phyloP scores from a whole-genome alignment of 2,797 vertebrate species.

The Phrynocephalus forsythii region DNA sequence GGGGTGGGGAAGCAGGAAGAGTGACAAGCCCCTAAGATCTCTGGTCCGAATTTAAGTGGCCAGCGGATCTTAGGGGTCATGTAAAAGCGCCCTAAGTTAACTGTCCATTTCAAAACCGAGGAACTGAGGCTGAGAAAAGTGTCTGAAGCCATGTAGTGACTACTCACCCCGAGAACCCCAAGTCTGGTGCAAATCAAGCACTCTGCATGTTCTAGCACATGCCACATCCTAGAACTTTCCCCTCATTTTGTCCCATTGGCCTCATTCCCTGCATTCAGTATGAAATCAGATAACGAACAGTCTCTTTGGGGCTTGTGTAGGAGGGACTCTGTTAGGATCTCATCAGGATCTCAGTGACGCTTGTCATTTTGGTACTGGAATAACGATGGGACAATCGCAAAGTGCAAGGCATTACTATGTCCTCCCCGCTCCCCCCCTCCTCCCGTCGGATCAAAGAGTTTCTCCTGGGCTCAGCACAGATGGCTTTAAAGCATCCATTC shows the following conservation, averaged over 20 bases:
- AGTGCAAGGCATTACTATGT: conserved; percentile 31
- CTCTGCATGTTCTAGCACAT: background rate
- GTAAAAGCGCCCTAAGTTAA: background rate
- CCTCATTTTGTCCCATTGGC: background rate
- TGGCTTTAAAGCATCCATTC: conserved; percentile 60
- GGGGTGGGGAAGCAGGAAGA: too few species aligned
- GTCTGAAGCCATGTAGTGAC: too few species aligned
- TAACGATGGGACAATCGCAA: conserved; percentile 49
- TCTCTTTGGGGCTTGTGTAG: background rate
- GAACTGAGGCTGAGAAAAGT: background rate
- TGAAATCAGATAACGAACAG: conserved; percentile 8
- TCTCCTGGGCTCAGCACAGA: conserved; percentile 43
- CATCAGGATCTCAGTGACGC: conserved; percentile 30
- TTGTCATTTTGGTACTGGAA: background rate
- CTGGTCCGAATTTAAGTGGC: too few species aligned
- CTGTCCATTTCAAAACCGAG: background rate
- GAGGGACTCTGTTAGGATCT: background rate
- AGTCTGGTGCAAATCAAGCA: background rate
- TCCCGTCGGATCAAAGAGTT: conserved; percentile 62
- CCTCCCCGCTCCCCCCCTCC: background rate
- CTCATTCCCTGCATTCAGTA: conserved; percentile 32
- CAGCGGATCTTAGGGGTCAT: too few species aligned
- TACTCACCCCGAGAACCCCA: background rate
- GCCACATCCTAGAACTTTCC: background rate
- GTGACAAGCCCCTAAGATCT: too few species aligned